Evolutionary conservation across 1,140 invertebrate species (phyloP).

Genomic region (Drepana arcuata): DNA sequence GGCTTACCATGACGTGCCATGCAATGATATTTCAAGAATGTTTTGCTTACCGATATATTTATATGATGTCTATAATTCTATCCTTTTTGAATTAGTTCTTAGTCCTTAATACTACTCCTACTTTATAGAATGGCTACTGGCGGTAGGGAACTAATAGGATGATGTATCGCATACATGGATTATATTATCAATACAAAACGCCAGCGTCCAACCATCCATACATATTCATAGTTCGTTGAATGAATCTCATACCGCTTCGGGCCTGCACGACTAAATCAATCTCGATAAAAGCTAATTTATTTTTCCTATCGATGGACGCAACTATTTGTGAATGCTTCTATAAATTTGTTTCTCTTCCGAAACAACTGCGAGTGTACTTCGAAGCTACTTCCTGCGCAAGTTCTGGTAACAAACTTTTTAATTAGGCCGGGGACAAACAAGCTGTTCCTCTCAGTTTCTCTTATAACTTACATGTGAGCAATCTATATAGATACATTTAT

Average conservation of each 20-base stretch:
- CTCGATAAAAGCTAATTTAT: constrained; percentile 20
- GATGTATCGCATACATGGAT: no score
- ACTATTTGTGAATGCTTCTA: no score
- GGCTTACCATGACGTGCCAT: no score
- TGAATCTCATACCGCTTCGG: no score
- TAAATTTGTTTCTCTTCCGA: constrained; percentile 45
- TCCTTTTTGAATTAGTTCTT: no score
- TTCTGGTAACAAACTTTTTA: constrained; percentile 66
- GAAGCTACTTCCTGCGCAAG: constrained; percentile 43
- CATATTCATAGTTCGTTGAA: constrained; percentile 57
- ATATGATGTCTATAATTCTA: no score
- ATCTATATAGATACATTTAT: constrained; percentile 27
- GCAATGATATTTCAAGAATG: no score
- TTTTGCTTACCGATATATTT: no score
- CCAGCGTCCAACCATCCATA: constrained; percentile 41
- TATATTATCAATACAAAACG: no score
- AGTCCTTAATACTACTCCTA: no score
- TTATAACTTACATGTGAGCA: constrained; percentile 34
- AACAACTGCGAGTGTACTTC: constrained; percentile 40
- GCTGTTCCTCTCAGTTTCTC: constrained; percentile 49
- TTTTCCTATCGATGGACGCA: constrained; percentile 3
- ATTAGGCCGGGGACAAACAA: constrained; percentile 69
- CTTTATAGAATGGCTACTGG: no score
- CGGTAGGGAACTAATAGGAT: no score
- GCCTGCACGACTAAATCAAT: constrained; percentile 29